Conservation (phyloP, 2,113 vertebrate species). For the Corydoras sp. region DNA sequence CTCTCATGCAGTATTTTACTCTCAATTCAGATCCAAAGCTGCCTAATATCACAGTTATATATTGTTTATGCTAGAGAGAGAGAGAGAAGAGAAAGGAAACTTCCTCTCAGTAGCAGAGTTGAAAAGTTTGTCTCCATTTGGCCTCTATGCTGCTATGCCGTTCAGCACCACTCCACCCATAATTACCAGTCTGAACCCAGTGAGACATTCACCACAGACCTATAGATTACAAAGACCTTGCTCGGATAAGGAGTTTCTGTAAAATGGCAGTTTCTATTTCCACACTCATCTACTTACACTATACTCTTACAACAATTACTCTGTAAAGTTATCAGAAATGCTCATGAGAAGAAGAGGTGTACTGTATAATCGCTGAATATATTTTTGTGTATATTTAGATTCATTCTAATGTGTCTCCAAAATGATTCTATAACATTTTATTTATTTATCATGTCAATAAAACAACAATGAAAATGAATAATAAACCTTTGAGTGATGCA, state of each 20-base stretch:
- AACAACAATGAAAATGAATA: too few species aligned
- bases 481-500: too few species aligned
- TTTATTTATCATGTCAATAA: too few species aligned
- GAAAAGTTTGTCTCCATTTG: conserved; percentile 18
- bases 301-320: conserved; percentile 19
- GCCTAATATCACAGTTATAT: neutral
- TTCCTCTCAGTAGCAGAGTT: conserved; percentile 4
- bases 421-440: too few species aligned
- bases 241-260: conserved; percentile 40
- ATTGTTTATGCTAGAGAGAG: conserved; percentile 14
- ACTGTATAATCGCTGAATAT: neutral
- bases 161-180: conserved; percentile 48
- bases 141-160: conserved; percentile 22
- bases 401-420: too few species aligned
- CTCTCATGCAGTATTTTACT: neutral
- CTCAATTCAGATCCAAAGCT: neutral
- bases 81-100: neutral
- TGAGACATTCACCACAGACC: conserved; percentile 46
- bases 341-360: neutral
- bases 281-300: conserved; percentile 26
- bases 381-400: too few species aligned
- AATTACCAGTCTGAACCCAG: conserved; percentile 45
- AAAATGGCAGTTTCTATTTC: conserved; percentile 55
- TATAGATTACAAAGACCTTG: conserved; percentile 45
- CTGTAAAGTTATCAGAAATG: neutral